Evolutionary conservation across 2,797 vertebrate species (phyloP), one percentile per base, ranked within the genome.

Genomic region (Phyllotis vaccarum): DNA sequence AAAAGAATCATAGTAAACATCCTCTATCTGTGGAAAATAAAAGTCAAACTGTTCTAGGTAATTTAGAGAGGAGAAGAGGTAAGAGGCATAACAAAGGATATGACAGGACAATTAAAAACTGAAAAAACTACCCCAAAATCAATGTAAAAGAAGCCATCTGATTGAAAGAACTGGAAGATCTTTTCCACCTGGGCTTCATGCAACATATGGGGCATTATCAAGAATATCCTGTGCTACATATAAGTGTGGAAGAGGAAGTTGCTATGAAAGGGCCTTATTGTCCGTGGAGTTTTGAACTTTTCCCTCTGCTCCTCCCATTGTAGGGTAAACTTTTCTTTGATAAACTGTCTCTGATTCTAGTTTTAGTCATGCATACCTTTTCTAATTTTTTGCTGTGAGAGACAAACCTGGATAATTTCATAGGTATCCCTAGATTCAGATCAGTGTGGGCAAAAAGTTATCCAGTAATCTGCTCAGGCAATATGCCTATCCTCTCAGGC

Each of bases 31-130:
- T 56, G 17, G 24, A 89, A 95, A 12, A 66, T 49, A 40, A 91
- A 96, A 90, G 17, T 78, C 24, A 46, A 85, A 34, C 49, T 85
- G 14, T 90, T 80, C 72, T 94, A 78, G 37, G 66, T 58, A 86
- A 85, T 21, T 78, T 37, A 87, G 62, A 2, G 19, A 83, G 62
- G 17, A 14, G 90, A 24, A 88, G 31, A 96, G 17, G 27, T 94
- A 89, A 72, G 72, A 49, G 1, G 29, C 3, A 81, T 60, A 6
- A 19, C 16, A 58, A 17, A 86, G 34, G 22, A 6, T 12, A 49
- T 34, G 60, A 3, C 1, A 43, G 12, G 6, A 46, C 37, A 46
- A 83, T 64, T 64, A 49, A 9, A 64, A 64, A 64, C 19, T 64
- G 40, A 46, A 64, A 37, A 46, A 64, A 64, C 60, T 83, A 34